Base-by-base conservation (phyloP, 1,140 invertebrate species). In the Lineus longissimus region DNA sequence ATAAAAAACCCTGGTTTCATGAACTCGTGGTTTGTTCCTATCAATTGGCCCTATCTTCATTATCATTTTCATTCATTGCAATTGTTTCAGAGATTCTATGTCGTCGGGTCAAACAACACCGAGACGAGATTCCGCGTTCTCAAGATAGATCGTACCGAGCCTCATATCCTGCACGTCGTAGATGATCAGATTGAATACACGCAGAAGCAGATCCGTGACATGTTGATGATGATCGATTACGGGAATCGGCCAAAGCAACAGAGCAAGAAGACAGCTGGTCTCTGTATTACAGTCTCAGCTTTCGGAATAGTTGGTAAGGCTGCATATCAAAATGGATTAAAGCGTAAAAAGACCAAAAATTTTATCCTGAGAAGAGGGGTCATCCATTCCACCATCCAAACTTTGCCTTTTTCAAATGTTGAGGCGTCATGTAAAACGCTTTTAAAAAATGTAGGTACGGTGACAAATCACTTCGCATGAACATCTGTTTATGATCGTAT, bases 81-180 rank as follows among this genome's bases (percentile, higher is more conserved):
- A 56, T 29, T 33, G n/a, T 61, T 23, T 61, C 66, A 81, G 80
- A 68, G 90, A 75, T 91, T 93, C 79, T 97, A 93, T 84, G 83
- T 98, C 63, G 90, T 98, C 75, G 95, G 94, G 33, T 95, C 93
- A 17, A 98, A 97, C 76, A 95, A 95, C 71, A 91, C 91, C 2
- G 88, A 95, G 81, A 94, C 90, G 1, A 87, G 90, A 66, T 98
- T 96, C 78, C 84, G 94, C 71, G 89, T 98, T 0, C 82, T 98
- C 17, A 95, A 95, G 84, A 95, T 98, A 71, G 94, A 97, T 78
- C 85, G 95, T 64, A 91, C 89, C 65, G 92, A 95, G 74, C 86
- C 91, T 0, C 87, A 86, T 77, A 89, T 94, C 40, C 80, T 98
- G 19, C 82, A 86, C 62, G 85, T 97, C 23, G 86, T 91, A 55